Evolutionary conservation across 2,113 vertebrate genomes (phyloP), one percentile per base, ranked within the genome.

Genomic region (Pseudorhombus dupliciocellatus): DNA sequence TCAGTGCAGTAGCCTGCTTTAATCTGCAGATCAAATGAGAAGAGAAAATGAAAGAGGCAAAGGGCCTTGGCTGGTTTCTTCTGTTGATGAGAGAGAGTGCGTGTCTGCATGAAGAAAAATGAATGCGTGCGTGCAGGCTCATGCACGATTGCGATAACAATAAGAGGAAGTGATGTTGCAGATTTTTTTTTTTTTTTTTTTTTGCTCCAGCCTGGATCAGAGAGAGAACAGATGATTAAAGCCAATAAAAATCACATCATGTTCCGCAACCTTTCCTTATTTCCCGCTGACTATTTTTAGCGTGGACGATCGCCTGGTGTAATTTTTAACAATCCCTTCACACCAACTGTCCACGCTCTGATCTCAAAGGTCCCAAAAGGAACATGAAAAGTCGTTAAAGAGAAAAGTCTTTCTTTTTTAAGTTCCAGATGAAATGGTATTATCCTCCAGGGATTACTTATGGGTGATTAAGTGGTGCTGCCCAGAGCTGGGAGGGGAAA

Each of bases 11-110:
- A 58, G 81, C 48, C 26, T 48, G 70, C 84, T 90, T 84, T 90
- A 91, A 92, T 91, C 89, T 89, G 74, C 67, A 84, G 84, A 88
- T 91, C 90, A 91, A 89, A 90, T 86, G 67, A 74, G 44, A 76
- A 62, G 22, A 64, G 83, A 56, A 88, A 90, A 87, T 84, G 79
- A 87, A 84, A 77, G 70, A 25, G 28, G 77, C 79, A 76, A 65
- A 75, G 75, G 67, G 77, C 67, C 42, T 79, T 48, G n/a, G 75
- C 83, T 77, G 76, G 46, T 77, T 63, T 75, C n/a, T 56, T 71
- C 54, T 53, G 51, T 52, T 67, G 42, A 58, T 24, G 46, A 3
- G 18, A 11, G 22, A 22, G 20, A 20, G 52, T 24, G 46, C 54
- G 71, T 66, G 73, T 66, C 62, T 73, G 68, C 57, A 25, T 66